Percentiles rank a stretch among this genome's conserved stretches.
phyloP scores from a whole-genome alignment of 2,888 invertebrate species.

The Acanthosoma haemorrhoidale region DNA sequence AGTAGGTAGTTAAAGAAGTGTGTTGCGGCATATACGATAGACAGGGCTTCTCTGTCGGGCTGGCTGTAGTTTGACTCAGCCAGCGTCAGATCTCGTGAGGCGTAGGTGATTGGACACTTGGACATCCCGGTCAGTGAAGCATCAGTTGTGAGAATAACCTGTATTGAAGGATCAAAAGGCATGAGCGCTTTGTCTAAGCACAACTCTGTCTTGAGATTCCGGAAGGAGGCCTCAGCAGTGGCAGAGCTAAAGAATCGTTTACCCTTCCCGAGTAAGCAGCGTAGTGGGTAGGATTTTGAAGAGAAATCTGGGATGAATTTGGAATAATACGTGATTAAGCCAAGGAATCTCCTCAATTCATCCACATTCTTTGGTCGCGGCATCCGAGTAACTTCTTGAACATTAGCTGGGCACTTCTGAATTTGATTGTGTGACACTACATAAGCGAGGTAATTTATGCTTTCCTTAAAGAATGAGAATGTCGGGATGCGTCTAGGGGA shows the following conservation, averaged over 20 bases:
- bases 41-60: slow-evolving; percentile 36
- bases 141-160: no score
- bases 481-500: slow-evolving; percentile 31
- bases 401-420: no score
- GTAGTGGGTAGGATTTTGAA: no score
- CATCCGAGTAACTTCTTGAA: slow-evolving; percentile 30
- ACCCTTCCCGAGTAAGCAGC: no score
- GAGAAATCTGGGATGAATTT: no score
- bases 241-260: slow-evolving; percentile 36
- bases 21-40: no score
- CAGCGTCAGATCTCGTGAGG: slow-evolving; percentile 40
- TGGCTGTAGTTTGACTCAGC: slow-evolving; percentile 43
- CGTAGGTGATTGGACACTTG: slow-evolving; percentile 35
- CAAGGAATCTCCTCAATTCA: no score
- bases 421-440: no score
- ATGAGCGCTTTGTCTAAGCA: no score
- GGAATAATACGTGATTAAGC: no score
- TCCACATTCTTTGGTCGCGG: slow-evolving; percentile 32
- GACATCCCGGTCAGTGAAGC: slow-evolving; percentile 34
- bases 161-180: no score
- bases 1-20: slow-evolving; percentile 27
- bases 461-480: slow-evolving; percentile 29
- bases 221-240: slow-evolving; percentile 36
- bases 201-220: no score
- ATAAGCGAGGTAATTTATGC: slow-evolving; percentile 34